Percentiles rank a stretch among this genome's conserved stretches.
Evolutionary conservation across 2,888 invertebrate species (phyloP).

Genomic region (Amphipyra berbera): DNA sequence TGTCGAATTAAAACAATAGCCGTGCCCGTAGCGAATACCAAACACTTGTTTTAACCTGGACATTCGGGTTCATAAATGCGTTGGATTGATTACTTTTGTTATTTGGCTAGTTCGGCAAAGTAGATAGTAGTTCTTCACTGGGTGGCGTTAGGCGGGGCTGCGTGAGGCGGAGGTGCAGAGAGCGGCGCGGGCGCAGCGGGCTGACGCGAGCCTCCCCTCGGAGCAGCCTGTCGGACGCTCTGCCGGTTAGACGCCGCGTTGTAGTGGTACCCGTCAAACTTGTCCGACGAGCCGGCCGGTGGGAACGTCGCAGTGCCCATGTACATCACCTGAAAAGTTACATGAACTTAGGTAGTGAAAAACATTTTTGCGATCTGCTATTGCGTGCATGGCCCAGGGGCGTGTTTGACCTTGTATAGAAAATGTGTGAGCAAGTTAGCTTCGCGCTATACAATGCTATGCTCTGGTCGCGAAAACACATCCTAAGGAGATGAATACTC

Average conservation of each 20-base stretch:
- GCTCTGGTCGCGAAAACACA: too few species aligned
- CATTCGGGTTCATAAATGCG: not conserved
- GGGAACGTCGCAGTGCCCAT: conserved; percentile 86
- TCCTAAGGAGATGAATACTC: too few species aligned
- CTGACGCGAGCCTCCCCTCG: conserved; percentile 67
- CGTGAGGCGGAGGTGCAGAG: conserved; percentile 68
- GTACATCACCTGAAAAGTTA: conserved; percentile 79
- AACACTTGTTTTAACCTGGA: too few species aligned
- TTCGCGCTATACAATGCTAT: too few species aligned
- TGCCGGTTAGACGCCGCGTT: conserved; percentile 85
- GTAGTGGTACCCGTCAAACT: conserved; percentile 87
- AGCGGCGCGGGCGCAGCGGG: conserved; percentile 63
- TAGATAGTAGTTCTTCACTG: conserved; percentile 54
- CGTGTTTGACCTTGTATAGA: too few species aligned
- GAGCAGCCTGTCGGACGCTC: conserved; percentile 78
- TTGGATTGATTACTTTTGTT: not conserved
- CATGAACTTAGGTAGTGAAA: too few species aligned
- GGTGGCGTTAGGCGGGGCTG: conserved; percentile 69
- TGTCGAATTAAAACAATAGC: too few species aligned
- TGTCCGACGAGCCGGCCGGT: conserved; percentile 70
- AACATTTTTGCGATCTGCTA: too few species aligned
- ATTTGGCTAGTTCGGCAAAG: not conserved
- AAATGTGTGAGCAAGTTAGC: too few species aligned
- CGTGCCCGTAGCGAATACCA: too few species aligned
- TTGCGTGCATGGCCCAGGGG: too few species aligned